phyloP scores from a whole-genome alignment of 2,888 invertebrate species.

The Glyphotaelius pellucidus region DNA sequence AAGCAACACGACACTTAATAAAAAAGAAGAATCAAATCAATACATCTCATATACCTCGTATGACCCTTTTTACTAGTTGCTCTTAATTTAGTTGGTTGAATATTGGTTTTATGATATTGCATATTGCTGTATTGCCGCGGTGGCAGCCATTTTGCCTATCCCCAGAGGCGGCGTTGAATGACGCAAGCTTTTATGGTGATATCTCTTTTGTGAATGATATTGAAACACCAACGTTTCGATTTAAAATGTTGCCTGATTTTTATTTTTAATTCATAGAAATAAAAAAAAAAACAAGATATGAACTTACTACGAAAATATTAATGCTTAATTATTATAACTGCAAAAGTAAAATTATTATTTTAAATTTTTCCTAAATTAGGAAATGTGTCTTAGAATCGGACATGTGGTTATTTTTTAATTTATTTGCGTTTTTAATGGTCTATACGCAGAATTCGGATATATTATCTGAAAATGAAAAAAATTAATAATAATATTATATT shows the following conservation, averaged over 20 bases:
- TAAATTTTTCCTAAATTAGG: too few relatives aligned
- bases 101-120: background rate
- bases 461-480: too few relatives aligned
- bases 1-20: conserved; percentile 8
- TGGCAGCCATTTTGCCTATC: conserved; percentile 54
- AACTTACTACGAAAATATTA: background rate
- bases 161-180: conserved; percentile 39
- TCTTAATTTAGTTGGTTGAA: background rate
- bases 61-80: background rate
- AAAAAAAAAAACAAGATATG: background rate
- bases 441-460: too few relatives aligned
- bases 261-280: background rate
- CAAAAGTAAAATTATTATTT: too few relatives aligned
- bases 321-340: too few relatives aligned
- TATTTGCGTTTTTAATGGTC: too few relatives aligned
- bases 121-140: background rate
- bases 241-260: conserved; percentile 28
- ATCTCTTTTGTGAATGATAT: conserved; percentile 41
- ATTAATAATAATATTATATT: too few relatives aligned
- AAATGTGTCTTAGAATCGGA: too few relatives aligned
- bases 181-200: conserved; percentile 24
- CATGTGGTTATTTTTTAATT: too few relatives aligned
- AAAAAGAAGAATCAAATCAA: background rate
- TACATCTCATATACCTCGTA: background rate
- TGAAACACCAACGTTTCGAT: background rate